These are phyloP conservation scores for Mastomys natalensis DNA, from an alignment of 2,113 vertebrate genomes.

Conservation along the genomic window DNA sequence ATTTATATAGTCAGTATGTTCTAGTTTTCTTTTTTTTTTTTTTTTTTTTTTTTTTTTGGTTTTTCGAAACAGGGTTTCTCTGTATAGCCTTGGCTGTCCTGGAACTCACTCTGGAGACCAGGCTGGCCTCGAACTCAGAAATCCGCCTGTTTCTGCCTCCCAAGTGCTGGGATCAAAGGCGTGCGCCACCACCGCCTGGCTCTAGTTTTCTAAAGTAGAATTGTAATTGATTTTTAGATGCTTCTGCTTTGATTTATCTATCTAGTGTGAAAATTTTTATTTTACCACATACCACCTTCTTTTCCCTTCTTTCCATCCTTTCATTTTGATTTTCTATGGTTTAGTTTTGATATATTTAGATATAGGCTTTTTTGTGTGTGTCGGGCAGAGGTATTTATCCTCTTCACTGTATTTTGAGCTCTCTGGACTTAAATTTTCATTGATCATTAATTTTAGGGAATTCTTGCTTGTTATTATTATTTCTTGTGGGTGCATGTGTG, in stretches of 20 bases:
- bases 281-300: not conserved
- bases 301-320: not conserved
- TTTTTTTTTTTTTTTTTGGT: too few species aligned
- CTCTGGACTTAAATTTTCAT: conserved; percentile 45
- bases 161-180: too few species aligned
- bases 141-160: too few species aligned
- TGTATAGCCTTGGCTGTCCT: too few species aligned
- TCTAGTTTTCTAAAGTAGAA: conserved; percentile 10
- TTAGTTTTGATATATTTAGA: not conserved
- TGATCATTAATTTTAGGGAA: not conserved
- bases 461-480: conserved; percentile 1
- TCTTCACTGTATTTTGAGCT: not conserved
- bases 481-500: not conserved
- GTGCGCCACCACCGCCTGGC: too few species aligned
- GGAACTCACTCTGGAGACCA: too few species aligned
- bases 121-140: too few species aligned
- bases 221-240: conserved; percentile 8
- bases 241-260: not conserved
- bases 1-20: not conserved
- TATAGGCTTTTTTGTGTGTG: not conserved
- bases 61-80: too few species aligned
- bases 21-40: not conserved
- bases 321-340: conserved; percentile 40
- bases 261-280: not conserved
- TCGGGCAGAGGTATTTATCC: not conserved